These are phyloP conservation scores for Polyergus mexicanus DNA, from an alignment of 1,140 invertebrate species.

Conservation along the genomic window DNA sequence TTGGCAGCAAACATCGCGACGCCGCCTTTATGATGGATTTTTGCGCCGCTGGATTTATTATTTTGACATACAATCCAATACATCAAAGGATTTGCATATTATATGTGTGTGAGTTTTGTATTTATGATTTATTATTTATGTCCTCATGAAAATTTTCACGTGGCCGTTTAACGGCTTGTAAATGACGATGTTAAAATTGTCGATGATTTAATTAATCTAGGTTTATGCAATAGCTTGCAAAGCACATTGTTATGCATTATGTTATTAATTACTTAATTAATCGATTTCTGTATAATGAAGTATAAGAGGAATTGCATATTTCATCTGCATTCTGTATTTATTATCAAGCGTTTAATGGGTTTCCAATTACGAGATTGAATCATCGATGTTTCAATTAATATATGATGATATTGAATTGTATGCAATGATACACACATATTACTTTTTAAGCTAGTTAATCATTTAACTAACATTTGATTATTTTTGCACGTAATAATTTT, in stretches of 20 bases:
- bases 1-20: not conserved
- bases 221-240: constrained; percentile 15
- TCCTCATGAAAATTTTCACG: constrained; percentile 27
- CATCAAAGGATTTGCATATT: constrained; percentile 14
- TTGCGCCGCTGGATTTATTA: not conserved
- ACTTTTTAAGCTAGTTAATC: not conserved
- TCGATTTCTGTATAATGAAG: constrained; percentile 29
- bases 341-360: constrained; percentile 28
- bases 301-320: constrained; percentile 30
- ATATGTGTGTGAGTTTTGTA: not conserved
- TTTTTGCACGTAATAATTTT: not conserved
- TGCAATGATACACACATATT: not conserved
- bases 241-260: constrained; percentile 28
- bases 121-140: constrained; percentile 25
- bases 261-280: constrained; percentile 19
- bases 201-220: constrained; percentile 33
- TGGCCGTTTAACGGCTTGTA: constrained; percentile 21
- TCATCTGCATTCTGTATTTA: constrained; percentile 20
- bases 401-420: not conserved
- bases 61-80: constrained; percentile 1
- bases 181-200: constrained; percentile 32
- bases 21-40: not conserved
- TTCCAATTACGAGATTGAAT: constrained; percentile 19
- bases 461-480: constrained; percentile 13
- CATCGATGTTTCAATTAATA: constrained; percentile 23